Evolutionary conservation across 2,888 invertebrate genomes (phyloP).

Genomic region (Eueremaeus valkanovi): DNA sequence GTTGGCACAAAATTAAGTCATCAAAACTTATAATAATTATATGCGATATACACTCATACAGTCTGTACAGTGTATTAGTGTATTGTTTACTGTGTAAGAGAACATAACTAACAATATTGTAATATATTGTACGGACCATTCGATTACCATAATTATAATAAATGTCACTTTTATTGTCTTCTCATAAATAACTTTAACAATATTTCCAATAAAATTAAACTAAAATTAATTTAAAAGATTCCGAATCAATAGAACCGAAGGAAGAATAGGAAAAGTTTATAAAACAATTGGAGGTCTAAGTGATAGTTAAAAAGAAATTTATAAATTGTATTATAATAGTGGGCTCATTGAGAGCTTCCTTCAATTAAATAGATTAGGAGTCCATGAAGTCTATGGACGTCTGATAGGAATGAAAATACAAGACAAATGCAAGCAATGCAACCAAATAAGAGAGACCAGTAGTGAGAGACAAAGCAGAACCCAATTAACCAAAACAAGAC

Average conservation of each 20-base stretch:
- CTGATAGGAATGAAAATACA: background rate
- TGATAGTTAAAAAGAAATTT: background rate
- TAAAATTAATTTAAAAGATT: background rate
- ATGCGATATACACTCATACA: background rate
- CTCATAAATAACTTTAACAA: background rate
- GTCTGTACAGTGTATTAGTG: background rate
- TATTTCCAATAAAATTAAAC: background rate
- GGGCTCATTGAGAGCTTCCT: conserved; percentile 20
- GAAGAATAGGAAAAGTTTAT: background rate
- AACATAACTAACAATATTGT: too few species aligned
- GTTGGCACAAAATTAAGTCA: conserved; percentile 37
- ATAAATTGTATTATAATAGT: background rate
- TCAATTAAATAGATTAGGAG: conserved; percentile 32
- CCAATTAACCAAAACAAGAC: conserved; percentile 30
- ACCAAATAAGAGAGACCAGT: background rate
- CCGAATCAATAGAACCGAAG: background rate
- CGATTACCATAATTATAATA: background rate
- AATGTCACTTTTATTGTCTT: background rate
- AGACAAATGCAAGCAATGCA: background rate
- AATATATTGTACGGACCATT: background rate
- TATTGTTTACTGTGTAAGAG: too few species aligned
- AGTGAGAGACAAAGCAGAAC: conserved; percentile 24
- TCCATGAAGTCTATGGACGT: background rate
- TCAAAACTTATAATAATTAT: conserved; percentile 34
- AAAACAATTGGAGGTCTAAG: background rate